Percentiles rank a stretch among this genome's conserved stretches.
These are phyloP conservation scores for Plagodis dolabraria DNA, from an alignment of 2,888 invertebrate genomes.

Conservation along the genomic window DNA sequence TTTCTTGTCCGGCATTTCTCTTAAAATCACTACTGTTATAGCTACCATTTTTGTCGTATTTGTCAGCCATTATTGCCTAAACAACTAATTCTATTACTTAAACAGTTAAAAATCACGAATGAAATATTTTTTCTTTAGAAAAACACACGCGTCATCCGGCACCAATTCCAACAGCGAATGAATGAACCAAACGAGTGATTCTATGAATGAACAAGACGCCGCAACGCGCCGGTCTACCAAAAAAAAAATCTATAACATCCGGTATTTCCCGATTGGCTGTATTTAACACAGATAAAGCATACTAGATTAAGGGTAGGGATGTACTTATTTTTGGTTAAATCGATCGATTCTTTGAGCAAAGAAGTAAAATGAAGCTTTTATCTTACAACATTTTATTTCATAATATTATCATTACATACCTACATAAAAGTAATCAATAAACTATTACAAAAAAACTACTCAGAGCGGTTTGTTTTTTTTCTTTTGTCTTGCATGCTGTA, in stretches of 20 bases:
- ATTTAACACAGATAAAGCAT: no score
- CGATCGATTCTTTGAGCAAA: no score
- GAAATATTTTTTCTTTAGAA: not conserved
- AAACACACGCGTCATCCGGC: slow-evolving; percentile 27
- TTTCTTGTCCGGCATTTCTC: slow-evolving; percentile 66
- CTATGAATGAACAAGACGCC: not conserved
- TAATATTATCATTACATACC: no score
- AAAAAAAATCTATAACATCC: slow-evolving; percentile 5
- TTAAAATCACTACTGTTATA: slow-evolving; percentile 79
- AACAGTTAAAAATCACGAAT: slow-evolving; percentile 3
- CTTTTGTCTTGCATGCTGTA: slow-evolving; percentile 58
- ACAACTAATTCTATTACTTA: slow-evolving; percentile 13
- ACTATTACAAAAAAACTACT: not conserved
- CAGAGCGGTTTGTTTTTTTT: slow-evolving; percentile 24
- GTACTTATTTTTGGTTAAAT: no score
- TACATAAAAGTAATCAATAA: not conserved
- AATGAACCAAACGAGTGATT: slow-evolving; percentile 14
- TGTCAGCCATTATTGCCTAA: slow-evolving; percentile 59
- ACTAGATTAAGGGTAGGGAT: no score
- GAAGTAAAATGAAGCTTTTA: no score
- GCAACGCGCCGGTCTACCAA: not conserved
- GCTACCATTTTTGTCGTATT: slow-evolving; percentile 72
- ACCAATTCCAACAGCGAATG: slow-evolving; percentile 6
- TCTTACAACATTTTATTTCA: no score
- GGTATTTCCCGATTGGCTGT: slow-evolving; percentile 2